Base-by-base conservation (phyloP, 2,888 invertebrate species). In the Ashinkailepas kermadecensis region DNA sequence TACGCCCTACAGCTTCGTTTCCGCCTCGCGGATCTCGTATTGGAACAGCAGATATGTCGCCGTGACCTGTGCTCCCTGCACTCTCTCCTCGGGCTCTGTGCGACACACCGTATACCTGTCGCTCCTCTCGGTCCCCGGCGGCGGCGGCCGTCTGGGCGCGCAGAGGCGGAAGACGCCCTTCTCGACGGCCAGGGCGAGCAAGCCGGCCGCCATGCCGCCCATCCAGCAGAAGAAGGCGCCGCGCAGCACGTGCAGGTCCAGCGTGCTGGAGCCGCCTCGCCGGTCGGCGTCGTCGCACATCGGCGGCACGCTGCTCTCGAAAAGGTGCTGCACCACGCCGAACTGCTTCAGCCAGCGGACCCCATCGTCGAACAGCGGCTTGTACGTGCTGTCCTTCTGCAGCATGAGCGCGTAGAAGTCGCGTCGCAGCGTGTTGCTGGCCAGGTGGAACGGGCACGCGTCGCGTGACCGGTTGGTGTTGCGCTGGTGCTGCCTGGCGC, bases 361-460 rank as follows among this genome's bases (percentile, higher is more conserved):
- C 2, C 9, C 0, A 0, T 74, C 74, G 74, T 74, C 74, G 9
- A 74, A 54, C 54, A 54, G 54, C 21, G 74, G 74, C 74, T 12
- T 54, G 74, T 74, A 74, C 74, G 15, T 74, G 74, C 74, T 74
- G 74, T 74, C 18, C 74, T 74, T 74, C 54, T 74, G 74, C 74
- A 74, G 54, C 74, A 74, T 74, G 18, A 74, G 25, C 12, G 74
- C 74, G 54, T 74, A 74, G 21, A 74, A 74, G 54, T 74, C 74
- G 74, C 74, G 74, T 1, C 74, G 74, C 74, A 74, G 74, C 15
- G 1, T 54, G 18, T 54, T 54, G 54, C 74, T 54, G 11, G 74
- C 74, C 54, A 74, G 57, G 13, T 74, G 74, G 21, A 54, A 74
- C 54, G 74, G 74, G 11, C 74, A 74, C 15, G 11, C 9, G 54